These are phyloP conservation scores for Lophura nycthemera DNA, from an alignment of 2,113 vertebrate genomes.

Conservation along the genomic window DNA sequence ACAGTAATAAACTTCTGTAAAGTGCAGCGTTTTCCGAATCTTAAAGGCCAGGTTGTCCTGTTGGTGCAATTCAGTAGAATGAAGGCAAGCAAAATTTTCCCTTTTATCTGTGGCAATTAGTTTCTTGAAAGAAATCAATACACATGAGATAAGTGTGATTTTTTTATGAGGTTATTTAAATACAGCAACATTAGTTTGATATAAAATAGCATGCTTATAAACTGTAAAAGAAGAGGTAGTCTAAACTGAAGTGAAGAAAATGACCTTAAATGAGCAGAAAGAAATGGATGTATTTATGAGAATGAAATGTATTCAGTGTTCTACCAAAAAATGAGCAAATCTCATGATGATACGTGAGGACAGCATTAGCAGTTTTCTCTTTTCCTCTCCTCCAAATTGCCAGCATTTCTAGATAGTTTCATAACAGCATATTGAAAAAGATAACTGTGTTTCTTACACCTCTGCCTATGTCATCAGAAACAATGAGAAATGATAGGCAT, in stretches of 20 bases:
- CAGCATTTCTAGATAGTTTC: neutral
- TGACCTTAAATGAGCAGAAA: neutral
- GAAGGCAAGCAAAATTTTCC: neutral
- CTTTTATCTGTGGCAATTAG: neutral
- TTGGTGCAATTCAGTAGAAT: neutral
- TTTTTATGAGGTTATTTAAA: neutral
- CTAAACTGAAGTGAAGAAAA: slow-evolving; percentile 6
- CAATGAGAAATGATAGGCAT: neutral
- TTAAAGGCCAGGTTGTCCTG: neutral
- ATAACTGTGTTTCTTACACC: neutral
- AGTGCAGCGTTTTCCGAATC: neutral
- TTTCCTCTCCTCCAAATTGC: neutral
- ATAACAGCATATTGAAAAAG: neutral
- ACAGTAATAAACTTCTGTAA: neutral
- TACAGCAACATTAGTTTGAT: neutral
- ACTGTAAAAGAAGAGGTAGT: neutral
- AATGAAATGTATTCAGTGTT: neutral
- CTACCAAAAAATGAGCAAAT: neutral
- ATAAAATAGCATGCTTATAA: neutral
- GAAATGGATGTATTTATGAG: neutral
- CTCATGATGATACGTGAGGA: neutral
- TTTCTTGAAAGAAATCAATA: slow-evolving; percentile 2
- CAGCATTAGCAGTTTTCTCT: neutral
- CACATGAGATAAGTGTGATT: neutral
- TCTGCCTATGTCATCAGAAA: neutral